A percentile compares a stretch with the other conserved stretches of the same genome.
Evolutionary conservation across 1,140 invertebrate genomes (phyloP).

Genomic region (Drusus annulatus): DNA sequence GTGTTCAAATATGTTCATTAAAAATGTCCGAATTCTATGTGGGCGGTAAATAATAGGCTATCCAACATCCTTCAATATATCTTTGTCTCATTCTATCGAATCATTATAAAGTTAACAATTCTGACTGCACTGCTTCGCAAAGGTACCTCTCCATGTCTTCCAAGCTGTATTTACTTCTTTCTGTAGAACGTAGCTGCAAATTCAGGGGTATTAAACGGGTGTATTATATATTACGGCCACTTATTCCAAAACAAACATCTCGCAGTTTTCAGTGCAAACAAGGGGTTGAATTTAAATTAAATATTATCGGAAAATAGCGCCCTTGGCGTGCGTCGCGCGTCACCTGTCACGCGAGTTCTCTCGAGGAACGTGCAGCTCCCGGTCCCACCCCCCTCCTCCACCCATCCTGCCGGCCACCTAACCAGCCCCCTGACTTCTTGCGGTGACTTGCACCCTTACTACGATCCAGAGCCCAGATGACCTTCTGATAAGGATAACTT

Average conservation of each 20-base stretch:
- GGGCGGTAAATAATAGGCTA: no score
- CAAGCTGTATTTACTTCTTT: no score
- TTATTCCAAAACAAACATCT: not conserved
- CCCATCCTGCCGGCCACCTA: not conserved
- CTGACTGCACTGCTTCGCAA: no score
- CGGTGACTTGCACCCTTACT: constrained; percentile 32
- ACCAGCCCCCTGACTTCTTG: not conserved
- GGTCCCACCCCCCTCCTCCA: not conserved
- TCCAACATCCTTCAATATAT: no score
- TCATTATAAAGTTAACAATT: no score
- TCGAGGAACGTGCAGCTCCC: not conserved
- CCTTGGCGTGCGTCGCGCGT: constrained; percentile 22
- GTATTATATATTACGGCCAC: no score
- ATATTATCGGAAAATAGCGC: not conserved
- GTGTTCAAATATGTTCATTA: no score
- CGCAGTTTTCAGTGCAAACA: not conserved
- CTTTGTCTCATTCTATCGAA: no score
- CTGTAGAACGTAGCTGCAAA: no score
- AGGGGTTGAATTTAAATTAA: not conserved
- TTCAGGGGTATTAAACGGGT: no score
- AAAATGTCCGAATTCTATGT: no score
- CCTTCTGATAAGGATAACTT: constrained; percentile 42
- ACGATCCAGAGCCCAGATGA: constrained; percentile 18
- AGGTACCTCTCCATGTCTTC: no score
- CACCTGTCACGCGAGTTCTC: constrained; percentile 22